phyloP scores from a whole-genome alignment of 2,113 vertebrate species.

The Dermatemys mawii region DNA sequence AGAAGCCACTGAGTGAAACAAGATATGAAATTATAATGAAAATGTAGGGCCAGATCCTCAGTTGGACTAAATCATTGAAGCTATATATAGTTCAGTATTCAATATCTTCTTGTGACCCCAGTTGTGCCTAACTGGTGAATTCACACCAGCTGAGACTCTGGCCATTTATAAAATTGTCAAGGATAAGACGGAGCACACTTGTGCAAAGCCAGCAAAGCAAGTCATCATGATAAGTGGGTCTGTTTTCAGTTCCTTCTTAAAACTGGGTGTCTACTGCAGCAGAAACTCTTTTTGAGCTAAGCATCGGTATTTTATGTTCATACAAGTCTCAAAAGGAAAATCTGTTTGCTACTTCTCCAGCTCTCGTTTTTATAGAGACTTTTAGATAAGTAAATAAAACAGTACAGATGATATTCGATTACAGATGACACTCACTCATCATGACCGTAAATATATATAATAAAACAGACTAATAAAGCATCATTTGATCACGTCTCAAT shows the following conservation, averaged over 20 bases:
- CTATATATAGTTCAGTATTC: not conserved
- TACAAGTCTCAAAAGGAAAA: not conserved
- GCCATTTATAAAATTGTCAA: not conserved
- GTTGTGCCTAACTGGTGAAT: not conserved
- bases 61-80: not conserved
- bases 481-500: not conserved
- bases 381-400: not conserved
- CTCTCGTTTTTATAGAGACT: not conserved
- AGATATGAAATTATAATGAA: not conserved
- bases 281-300: not conserved
- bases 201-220: not conserved
- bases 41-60: not conserved
- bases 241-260: not conserved
- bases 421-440: not conserved
- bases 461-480: fast-evolving
- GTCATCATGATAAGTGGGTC: not conserved
- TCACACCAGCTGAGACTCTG: not conserved
- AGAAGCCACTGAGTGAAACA: not conserved
- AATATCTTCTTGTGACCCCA: not conserved
- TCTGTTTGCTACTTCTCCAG: not conserved
- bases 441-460: fast-evolving
- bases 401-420: fast-evolving
- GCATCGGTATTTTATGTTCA: not conserved
- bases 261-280: not conserved
- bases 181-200: not conserved